A percentile compares a stretch with the other conserved stretches of the same genome.
Evolutionary conservation across 2,797 vertebrate species (phyloP).

Genomic region (Sebastes trivittatus): DNA sequence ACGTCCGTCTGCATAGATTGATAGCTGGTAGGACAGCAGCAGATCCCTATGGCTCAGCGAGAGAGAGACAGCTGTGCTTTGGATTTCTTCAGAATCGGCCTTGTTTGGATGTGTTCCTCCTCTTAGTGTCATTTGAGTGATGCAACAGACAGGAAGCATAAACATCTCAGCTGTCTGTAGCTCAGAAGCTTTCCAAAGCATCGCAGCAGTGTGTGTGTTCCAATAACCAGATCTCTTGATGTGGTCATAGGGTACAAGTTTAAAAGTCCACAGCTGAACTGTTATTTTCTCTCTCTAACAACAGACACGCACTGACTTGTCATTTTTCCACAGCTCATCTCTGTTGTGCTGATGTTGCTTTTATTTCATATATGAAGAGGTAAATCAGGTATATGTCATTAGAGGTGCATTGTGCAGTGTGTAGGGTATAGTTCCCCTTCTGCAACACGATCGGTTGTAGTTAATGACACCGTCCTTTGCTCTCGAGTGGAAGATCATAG

Average conservation of each 20-base stretch:
- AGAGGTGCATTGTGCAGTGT: neutral
- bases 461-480: neutral
- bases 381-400: neutral
- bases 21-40: neutral
- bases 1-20: neutral
- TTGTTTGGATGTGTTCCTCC: slow-evolving; percentile 21
- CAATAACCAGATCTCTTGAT: slow-evolving; percentile 18
- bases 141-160: slow-evolving; percentile 40
- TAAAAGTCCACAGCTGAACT: slow-evolving; percentile 31
- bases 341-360: slow-evolving; percentile 1
- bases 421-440: neutral
- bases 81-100: slow-evolving; percentile 29
- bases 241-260: slow-evolving; percentile 11
- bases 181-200: slow-evolving; percentile 15
- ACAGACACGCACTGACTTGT: slow-evolving; percentile 40
- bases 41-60: slow-evolving; percentile 1
- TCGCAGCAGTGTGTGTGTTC: slow-evolving; percentile 23
- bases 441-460: neutral
- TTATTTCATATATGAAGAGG: neutral
- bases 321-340: slow-evolving; percentile 37
- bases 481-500: neutral
- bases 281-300: neutral
- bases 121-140: slow-evolving; percentile 20
- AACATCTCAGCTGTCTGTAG: slow-evolving; percentile 47
- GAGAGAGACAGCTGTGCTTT: slow-evolving; percentile 40